Conservation (phyloP, 2,797 vertebrate species). For the Netta rufina region DNA sequence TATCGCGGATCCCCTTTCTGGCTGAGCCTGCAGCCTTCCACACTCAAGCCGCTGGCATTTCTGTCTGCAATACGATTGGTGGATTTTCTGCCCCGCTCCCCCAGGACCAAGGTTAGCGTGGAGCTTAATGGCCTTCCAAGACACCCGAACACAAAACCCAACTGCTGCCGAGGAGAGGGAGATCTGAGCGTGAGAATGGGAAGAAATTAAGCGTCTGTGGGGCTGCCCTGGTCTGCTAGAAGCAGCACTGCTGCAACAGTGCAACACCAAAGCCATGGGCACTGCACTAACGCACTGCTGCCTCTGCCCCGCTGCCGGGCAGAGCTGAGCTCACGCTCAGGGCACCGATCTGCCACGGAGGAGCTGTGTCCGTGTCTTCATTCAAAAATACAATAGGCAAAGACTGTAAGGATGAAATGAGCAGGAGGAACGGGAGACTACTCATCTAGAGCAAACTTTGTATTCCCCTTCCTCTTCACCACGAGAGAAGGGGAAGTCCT, state of each 20-base stretch:
- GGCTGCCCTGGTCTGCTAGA: neutral
- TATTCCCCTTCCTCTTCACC: neutral
- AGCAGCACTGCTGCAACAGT: neutral
- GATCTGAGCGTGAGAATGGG: fast-evolving
- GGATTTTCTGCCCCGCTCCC: neutral
- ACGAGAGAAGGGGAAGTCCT: conserved; percentile 12
- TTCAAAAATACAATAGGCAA: neutral
- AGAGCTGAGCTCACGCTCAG: neutral
- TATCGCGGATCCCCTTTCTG: neutral
- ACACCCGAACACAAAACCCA: neutral
- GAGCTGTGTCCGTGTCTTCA: neutral
- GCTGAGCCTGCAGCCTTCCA: neutral
- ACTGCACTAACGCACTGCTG: neutral
- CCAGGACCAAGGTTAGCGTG: neutral
- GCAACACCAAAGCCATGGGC: fast-evolving
- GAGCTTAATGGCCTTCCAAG: neutral
- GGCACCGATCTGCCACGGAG: neutral
- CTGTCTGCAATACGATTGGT: neutral
- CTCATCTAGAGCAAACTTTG: neutral
- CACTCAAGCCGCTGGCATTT: neutral
- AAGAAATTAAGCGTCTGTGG: neutral
- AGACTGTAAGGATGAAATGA: neutral
- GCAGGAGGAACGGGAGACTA: neutral
- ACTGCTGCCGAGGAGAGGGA: neutral
- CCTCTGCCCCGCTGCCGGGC: neutral